Evolutionary conservation across 2,113 vertebrate species (phyloP).

Genomic region (Budorcas taxicolor): DNA sequence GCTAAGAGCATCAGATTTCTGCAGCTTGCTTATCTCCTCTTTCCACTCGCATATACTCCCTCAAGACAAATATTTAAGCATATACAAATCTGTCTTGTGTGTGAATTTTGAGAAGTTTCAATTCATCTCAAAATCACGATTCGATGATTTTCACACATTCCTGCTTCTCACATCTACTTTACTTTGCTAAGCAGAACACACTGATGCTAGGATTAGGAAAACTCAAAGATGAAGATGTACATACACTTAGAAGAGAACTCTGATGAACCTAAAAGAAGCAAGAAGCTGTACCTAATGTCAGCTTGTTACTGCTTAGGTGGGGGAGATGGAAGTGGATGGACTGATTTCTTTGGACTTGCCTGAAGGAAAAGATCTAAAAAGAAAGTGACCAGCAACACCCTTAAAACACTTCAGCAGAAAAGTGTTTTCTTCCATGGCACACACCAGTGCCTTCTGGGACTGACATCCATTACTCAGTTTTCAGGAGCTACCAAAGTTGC

Average conservation of each 20-base stretch:
- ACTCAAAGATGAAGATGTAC: not conserved
- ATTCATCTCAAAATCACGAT: slow-evolving; percentile 13
- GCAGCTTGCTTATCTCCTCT: not conserved
- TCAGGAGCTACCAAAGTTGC: not conserved
- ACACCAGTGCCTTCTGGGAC: not conserved
- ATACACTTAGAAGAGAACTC: not conserved
- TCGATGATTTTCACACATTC: not conserved
- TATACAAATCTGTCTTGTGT: not conserved
- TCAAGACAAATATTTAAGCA: slow-evolving; percentile 22
- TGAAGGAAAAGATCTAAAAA: slow-evolving; percentile 23
- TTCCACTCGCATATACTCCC: not conserved
- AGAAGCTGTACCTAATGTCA: not conserved
- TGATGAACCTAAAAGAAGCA: not conserved
- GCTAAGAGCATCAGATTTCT: not conserved
- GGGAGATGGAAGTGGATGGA: not conserved
- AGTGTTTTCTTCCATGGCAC: not conserved
- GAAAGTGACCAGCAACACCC: not conserved
- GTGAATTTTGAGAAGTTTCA: slow-evolving; percentile 7
- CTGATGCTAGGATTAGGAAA: not conserved
- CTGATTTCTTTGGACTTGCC: not conserved
- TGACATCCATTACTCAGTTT: not conserved
- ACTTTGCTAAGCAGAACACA: slow-evolving; percentile 6
- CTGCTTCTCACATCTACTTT: not conserved
- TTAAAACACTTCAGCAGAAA: slow-evolving; percentile 2
- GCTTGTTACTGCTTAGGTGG: not conserved